Conservation (phyloP, 2,797 vertebrate genomes). For the Lerista edwardsae region DNA sequence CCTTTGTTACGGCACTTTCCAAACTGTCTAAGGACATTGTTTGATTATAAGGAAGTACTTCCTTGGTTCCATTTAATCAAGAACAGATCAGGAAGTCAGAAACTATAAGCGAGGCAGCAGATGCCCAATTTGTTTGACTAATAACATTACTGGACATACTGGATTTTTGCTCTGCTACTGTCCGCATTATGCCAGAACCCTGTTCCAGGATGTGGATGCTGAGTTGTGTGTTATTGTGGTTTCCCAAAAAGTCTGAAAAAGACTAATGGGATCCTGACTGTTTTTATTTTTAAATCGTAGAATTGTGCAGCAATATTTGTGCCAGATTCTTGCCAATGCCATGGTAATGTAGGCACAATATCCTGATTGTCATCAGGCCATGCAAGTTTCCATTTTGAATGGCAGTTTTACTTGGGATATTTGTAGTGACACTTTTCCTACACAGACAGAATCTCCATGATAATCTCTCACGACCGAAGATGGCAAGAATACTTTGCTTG, state of each 20-base stretch:
- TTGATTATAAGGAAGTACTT: background rate
- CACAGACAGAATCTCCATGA: background rate
- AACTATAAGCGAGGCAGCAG: background rate
- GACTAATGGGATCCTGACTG: conserved; percentile 28
- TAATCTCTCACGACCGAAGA: background rate
- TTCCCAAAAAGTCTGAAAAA: conserved; percentile 10
- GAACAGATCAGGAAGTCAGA: conserved; percentile 5
- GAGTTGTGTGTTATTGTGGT: conserved; percentile 38
- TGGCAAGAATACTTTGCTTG: background rate
- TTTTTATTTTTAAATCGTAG: conserved; percentile 58
- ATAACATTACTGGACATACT: background rate
- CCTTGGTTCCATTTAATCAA: background rate
- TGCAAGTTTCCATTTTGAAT: background rate
- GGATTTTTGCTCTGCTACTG: background rate
- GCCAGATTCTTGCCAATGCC: background rate
- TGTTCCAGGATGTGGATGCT: conserved; percentile 32
- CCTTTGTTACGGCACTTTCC: background rate
- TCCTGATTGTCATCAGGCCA: background rate
- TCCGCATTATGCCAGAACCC: background rate
- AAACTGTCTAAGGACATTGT: background rate
- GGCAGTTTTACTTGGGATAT: background rate
- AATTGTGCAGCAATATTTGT: conserved; percentile 41
- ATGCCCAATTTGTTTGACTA: conserved; percentile 6
- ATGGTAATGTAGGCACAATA: rapidly evolving
- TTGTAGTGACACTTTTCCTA: background rate